Base-by-base conservation (phyloP, 2,888 invertebrate species). In the Trachelus stipa region DNA sequence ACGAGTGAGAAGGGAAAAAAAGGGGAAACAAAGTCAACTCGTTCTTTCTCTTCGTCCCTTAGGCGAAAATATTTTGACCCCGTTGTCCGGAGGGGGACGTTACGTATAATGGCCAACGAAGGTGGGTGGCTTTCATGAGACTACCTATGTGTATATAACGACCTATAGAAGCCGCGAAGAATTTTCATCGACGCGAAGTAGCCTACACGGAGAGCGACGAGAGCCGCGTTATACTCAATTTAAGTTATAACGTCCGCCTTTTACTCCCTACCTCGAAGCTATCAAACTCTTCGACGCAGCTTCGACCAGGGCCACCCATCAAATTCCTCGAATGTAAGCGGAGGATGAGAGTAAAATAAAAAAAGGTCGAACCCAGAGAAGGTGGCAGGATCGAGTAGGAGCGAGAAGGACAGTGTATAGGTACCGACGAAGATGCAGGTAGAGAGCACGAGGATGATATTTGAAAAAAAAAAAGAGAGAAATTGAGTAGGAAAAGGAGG, bases 191-290 rank as follows among this genome's bases (percentile, higher is more conserved):
- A 33, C 34, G 31, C 71, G 71, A 31, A 34, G 71, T 30, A 12
- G 33, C 33, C 34, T 23, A 30, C 71, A 11, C 71, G 33, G 30
- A 34, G 12, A 9, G 15, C 31, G 71, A 33, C 71, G 31, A 34
- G 71, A 33, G 71, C 33, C 71, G 71, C 71, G 71, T 71, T 71
- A 71, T 34, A 34, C 33, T 31, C 33, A 30, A 56, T 56, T 56
- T 56, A 56, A 56, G 56, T 56, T 56, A 56, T 56, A 56, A 56
- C 56, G 56, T 23, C 56, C 56, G 23, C 56, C 56, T 56, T 56
- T 56, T 56, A 56, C 56, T 56, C 56, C 56, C 56, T 56, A 56
- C 56, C 56, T 56, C 56, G 9, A 56, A 56, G 56, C 23, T 56
- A 56, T 56, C 56, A 56, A 56, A 56, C 56, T 56, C 23, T 56